phyloP scores from a whole-genome alignment of 2,113 vertebrate genomes.

The Cacatua alba region DNA sequence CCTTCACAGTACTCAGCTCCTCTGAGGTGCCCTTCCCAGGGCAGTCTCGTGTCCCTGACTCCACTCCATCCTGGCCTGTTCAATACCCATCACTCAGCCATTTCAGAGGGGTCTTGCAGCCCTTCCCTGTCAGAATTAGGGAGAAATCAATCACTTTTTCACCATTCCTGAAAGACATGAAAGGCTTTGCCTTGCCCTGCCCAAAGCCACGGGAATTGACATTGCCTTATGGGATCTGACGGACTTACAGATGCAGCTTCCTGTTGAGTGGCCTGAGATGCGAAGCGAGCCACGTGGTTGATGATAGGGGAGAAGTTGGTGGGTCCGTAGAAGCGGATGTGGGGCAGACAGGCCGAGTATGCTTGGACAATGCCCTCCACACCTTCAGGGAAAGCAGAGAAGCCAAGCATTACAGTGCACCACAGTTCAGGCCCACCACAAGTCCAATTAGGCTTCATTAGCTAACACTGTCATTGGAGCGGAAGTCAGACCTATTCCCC shows the following conservation, averaged over 20 bases:
- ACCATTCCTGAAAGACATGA: not conserved
- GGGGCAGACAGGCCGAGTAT: slow-evolving; percentile 92
- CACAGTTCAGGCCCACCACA: not conserved
- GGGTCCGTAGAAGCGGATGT: slow-evolving; percentile 96
- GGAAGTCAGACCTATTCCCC: not conserved
- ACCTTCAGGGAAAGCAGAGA: slow-evolving; percentile 72
- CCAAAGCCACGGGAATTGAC: not conserved
- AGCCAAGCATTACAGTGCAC: not conserved
- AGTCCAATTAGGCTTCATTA: not conserved
- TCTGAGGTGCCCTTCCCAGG: not conserved
- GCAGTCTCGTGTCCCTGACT: not conserved
- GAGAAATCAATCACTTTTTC: not conserved
- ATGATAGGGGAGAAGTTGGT: slow-evolving; percentile 97
- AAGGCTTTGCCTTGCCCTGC: not conserved
- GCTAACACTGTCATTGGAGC: not conserved
- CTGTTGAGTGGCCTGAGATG: slow-evolving; percentile 91
- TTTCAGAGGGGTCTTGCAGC: not conserved
- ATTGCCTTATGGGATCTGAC: fast-evolving
- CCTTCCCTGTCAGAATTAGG: not conserved
- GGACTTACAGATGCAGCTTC: slow-evolving; percentile 87
- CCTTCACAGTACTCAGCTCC: not conserved
- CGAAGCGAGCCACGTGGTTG: slow-evolving; percentile 94
- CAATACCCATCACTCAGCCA: not conserved
- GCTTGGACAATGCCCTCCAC: slow-evolving; percentile 96
- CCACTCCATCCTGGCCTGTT: not conserved